Percentiles rank a stretch among this genome's conserved stretches.
These are phyloP conservation scores for Lethenteron reissneri DNA, from an alignment of 2,113 vertebrate species.

Conservation along the genomic window DNA sequence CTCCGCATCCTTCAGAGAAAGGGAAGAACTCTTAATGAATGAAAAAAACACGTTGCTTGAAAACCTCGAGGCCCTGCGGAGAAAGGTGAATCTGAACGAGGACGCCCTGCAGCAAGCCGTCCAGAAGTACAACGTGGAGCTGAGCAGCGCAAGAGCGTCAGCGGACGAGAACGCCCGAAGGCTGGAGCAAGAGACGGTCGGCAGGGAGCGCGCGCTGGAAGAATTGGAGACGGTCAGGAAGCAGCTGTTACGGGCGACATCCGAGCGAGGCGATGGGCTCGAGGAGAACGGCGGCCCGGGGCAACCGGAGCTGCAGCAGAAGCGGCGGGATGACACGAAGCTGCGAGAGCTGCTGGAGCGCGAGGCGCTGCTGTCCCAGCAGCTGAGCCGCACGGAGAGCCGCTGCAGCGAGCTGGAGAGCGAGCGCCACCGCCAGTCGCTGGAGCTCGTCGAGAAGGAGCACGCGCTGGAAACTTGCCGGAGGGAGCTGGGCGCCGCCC, in stretches of 20 bases:
- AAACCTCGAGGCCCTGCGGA: conserved; percentile 39
- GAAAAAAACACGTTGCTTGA: conserved; percentile 47
- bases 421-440: conserved; percentile 36
- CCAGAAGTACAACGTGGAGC: conserved; percentile 38
- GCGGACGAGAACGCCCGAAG: conserved; percentile 26
- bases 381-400: conserved; percentile 39
- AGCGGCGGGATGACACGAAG: too few species aligned
- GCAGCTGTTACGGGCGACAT: too few species aligned
- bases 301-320: too few species aligned
- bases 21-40: conserved; percentile 37
- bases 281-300: too few species aligned
- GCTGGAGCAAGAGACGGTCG: conserved; percentile 39
- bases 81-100: conserved; percentile 46
- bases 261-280: too few species aligned
- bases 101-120: conserved; percentile 47
- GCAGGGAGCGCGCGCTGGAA: too few species aligned
- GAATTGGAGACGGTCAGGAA: too few species aligned
- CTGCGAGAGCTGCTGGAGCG: too few species aligned
- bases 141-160: conserved; percentile 41
- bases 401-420: conserved; percentile 44
- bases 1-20: conserved; percentile 28
- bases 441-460: conserved; percentile 43
- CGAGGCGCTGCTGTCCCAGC: conserved; percentile 31
- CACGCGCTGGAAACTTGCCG: conserved; percentile 36
- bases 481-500: conserved; percentile 35